Base-by-base conservation (phyloP, 2,888 invertebrate genomes). In the Scaeva pyrastri region DNA sequence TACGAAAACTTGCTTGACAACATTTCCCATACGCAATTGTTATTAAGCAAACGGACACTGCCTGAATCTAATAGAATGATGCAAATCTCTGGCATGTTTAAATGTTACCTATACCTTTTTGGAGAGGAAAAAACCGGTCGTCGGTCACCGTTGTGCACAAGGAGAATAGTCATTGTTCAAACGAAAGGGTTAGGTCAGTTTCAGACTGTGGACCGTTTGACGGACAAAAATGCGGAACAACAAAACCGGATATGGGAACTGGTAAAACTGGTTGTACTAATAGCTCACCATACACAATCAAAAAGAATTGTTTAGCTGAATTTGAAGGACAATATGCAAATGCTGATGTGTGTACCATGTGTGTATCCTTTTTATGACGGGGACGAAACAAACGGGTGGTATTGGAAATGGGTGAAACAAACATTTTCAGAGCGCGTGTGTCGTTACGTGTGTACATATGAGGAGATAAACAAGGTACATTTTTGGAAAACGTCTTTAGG, bases 121-220 rank as follows among this genome's bases (percentile, higher is more conserved):
- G 23, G 11, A 45, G 41, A 5, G 56, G 50, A 50, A 56, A 77
- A 52, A 82, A 82, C 82, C 82, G 82, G 82, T 82, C 39, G 60
- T 43, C 76, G 81, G 71, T 81, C 71, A 71, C 75, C 77, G 52
- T 68, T 78, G 31, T 64, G 16, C 23, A 14, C 8, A 36, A 2
- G 21, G 11, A 23, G 56, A 66, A 72, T 36, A 80, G 75, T 84
- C 66, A 84, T 75, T 84, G 70, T 72, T 71, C 21, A 26, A 39
- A 7, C 21, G 50, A 75, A 83, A 80, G 84, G 80, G 84, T 85
- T 75, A 85, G 84, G 84, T 85, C 84, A 85, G 84, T 85, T 64
- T 55, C 39, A 66, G n/a, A 58, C 19, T 39, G 10, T 12, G 12
- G 80, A 52, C 70, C 26, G 70, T 26, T 81, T 43, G 76, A 76